These are phyloP conservation scores for Hydropsyche tenuis DNA, from an alignment of 1,140 invertebrate genomes.

Conservation along the genomic window DNA sequence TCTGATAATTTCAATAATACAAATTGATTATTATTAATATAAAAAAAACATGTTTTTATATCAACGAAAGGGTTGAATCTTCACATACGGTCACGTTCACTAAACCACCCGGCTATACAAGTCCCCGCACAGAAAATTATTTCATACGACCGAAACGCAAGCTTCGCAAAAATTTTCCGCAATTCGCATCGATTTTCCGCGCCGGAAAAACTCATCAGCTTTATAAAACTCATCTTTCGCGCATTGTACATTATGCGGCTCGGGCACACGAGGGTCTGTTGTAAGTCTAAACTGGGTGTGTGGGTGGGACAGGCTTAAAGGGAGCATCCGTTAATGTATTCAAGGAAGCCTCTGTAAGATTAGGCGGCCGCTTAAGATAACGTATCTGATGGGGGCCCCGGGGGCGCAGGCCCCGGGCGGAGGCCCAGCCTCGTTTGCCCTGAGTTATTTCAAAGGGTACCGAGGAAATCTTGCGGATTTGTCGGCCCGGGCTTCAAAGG, in stretches of 20 bases:
- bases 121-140: constrained; percentile 45
- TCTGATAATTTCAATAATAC: neutral
- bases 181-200: neutral
- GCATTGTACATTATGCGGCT: too few species aligned
- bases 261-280: neutral
- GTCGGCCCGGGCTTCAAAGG: constrained; percentile 33
- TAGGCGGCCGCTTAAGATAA: constrained; percentile 46
- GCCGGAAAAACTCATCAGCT: too few species aligned
- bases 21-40: neutral
- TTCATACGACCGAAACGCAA: constrained; percentile 21
- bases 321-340: constrained; percentile 47
- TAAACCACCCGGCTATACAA: constrained; percentile 33
- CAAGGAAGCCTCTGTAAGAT: constrained; percentile 44
- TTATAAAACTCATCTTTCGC: too few species aligned
- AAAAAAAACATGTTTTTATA: neutral
- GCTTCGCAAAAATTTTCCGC: neutral
- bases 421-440: constrained; percentile 37
- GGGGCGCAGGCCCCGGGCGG: constrained; percentile 1
- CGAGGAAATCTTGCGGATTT: constrained; percentile 38
- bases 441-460: constrained; percentile 39
- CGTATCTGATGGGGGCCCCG: constrained; percentile 40
- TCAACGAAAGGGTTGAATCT: constrained; percentile 33
- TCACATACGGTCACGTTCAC: constrained; percentile 48
- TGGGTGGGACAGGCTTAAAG: constrained; percentile 21
- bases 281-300: neutral